Conservation (phyloP, 2,888 invertebrate genomes). For the Phragmatobia fuliginosa region DNA sequence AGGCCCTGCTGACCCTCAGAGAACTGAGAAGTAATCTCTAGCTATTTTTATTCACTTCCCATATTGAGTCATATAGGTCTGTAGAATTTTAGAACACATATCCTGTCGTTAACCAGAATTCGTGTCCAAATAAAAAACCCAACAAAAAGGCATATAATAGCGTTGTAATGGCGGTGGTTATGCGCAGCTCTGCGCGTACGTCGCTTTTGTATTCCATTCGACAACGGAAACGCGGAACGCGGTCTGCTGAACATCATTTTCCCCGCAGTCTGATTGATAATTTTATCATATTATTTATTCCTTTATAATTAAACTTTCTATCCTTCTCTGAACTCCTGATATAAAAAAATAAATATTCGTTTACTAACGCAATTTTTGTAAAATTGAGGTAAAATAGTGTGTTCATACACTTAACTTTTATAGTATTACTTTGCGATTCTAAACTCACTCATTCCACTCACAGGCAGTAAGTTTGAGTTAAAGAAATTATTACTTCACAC, state of each 20-base stretch:
- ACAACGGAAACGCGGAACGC: conserved; percentile 64
- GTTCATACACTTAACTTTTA: too few species aligned
- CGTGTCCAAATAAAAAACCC: conserved; percentile 59
- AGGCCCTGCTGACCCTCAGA: conserved; percentile 21
- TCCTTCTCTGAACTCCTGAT: background rate
- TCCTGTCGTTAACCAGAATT: conserved; percentile 66
- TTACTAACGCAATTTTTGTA: too few species aligned
- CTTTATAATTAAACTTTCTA: background rate
- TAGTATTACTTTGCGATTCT: too few species aligned
- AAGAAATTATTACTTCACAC: too few species aligned
- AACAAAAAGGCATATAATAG: conserved; percentile 82
- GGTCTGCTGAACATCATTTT: conserved; percentile 45
- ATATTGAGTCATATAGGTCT: conserved; percentile 52
- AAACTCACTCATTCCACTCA: too few species aligned
- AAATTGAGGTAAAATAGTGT: too few species aligned
- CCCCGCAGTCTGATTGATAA: conserved; percentile 43
- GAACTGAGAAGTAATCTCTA: conserved; percentile 15
- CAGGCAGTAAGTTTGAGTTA: too few species aligned
- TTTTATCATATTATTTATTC: conserved; percentile 27
- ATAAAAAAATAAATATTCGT: too few species aligned
- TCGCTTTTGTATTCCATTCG: conserved; percentile 58
- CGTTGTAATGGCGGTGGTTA: conserved; percentile 69
- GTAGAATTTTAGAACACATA: conserved; percentile 58
- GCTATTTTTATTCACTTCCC: conserved; percentile 31
- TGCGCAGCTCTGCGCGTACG: conserved; percentile 61